Base-by-base conservation (phyloP, 2,797 vertebrate species). In the Poliocrania exsul region DNA sequence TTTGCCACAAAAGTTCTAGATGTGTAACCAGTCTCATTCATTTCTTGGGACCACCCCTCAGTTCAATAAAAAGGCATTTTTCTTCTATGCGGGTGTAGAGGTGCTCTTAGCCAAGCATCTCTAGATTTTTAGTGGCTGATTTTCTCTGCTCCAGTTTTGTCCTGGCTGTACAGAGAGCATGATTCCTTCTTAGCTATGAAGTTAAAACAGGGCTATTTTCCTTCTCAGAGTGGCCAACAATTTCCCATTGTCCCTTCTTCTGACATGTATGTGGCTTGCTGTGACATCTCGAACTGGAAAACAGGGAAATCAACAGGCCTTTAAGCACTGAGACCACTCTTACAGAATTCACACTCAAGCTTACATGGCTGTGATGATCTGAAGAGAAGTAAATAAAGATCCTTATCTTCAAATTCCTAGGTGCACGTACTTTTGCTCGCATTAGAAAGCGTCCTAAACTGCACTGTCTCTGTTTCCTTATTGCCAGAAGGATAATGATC, bases 391-490 rank as follows among this genome's bases (percentile, higher is more conserved):
- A 24, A 88, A 31, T 24, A 17, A 5, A 75, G 31, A 64, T 66
- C 12, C 11, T 75, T 86, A 72, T 81, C 35, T 56, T 81, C 58
- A 47, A 75, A 61, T 17, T 69, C 23, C 0, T 16, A 86, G 57
- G 25, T 40, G 79, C 40, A 69, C 44, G 15, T 24, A 49, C 28
- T 19, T 93, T 50, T 81, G 9, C 78, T 70, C 75, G 35, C 49
- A 42, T 64, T 80, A 79, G 88, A 57, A 90, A 66, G 16, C 5
- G 3, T 64, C 33, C 56, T 66, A 57, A 81, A 57, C 29, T 37
- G 62, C 58, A 51, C 5, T 42, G 51, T n/a, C 54, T 83, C 42
- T 73, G 37, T 74, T 96, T 96, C 94, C 95, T 94, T 96, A 94
- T 94, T 96, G 84, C 17, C 72, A 85, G 74, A 85, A 87, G 16